Conservation (phyloP, 1,140 invertebrate genomes). For the Drosophila sp. region DNA sequence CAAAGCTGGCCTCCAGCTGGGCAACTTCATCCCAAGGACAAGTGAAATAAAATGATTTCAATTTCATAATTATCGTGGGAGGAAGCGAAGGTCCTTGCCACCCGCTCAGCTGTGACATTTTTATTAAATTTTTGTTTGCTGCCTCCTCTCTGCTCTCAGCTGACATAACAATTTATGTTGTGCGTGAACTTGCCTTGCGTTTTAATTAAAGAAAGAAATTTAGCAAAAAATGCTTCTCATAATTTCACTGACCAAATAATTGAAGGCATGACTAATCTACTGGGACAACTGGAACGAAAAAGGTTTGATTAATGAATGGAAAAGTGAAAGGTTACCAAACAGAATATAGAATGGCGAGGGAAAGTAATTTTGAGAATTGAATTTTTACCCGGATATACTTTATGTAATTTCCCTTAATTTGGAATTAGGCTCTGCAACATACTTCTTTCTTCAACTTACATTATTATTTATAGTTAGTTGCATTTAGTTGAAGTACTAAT, state of each 20-base stretch:
- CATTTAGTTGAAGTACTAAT: no score
- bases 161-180: constrained; percentile 34
- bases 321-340: constrained; percentile 15
- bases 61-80: constrained; percentile 65
- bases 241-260: constrained; percentile 18
- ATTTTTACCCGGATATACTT: background rate
- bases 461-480: no score
- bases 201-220: constrained; percentile 62
- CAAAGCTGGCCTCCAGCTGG: constrained; percentile 33
- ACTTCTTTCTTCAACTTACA: background rate
- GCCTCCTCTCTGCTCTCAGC: constrained; percentile 5
- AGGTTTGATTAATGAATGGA: constrained; percentile 42
- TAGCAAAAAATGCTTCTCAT: constrained; percentile 2
- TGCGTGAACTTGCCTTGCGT: constrained; percentile 18
- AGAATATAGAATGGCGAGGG: background rate
- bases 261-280: constrained; percentile 6
- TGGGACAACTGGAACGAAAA: background rate
- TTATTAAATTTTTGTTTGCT: constrained; percentile 57
- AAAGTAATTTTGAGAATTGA: background rate
- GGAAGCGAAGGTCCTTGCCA: constrained; percentile 24
- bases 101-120: constrained; percentile 61
- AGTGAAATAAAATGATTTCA: constrained; percentile 43
- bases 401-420: background rate
- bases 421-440: background rate
- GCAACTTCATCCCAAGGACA: constrained; percentile 31